Evolutionary conservation across 2,113 vertebrate genomes (phyloP).

Genomic region (Tragelaphus scriptus): DNA sequence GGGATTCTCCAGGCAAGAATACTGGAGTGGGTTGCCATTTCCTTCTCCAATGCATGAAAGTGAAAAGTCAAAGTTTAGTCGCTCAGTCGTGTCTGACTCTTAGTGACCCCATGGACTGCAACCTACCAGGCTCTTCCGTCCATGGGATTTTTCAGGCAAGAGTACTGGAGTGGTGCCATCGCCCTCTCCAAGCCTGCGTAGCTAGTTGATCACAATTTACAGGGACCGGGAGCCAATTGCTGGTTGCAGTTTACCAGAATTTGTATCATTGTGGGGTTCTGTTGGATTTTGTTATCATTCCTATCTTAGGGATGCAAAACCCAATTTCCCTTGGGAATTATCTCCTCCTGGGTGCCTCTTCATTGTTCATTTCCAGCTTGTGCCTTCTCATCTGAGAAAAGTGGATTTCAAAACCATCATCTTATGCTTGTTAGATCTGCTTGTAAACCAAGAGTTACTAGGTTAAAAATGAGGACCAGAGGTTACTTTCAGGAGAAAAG

Average conservation of each 20-base stretch:
- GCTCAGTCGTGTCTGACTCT: not conserved
- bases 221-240: not conserved
- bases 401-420: not conserved
- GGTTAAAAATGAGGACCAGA: constrained; percentile 22
- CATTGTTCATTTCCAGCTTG: not conserved
- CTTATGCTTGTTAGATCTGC: not conserved
- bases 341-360: not conserved
- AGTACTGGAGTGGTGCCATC: not conserved
- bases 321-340: not conserved
- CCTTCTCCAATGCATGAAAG: no score
- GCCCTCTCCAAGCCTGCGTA: accelerated
- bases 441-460: not conserved
- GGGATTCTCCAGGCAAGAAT: no score
- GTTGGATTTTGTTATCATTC: no score
- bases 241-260: not conserved
- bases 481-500: not conserved
- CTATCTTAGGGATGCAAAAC: not conserved
- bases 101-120: no score
- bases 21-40: no score
- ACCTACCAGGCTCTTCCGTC: not conserved
- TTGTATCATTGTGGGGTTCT: not conserved
- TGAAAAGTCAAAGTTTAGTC: not conserved
- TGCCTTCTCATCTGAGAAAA: not conserved
- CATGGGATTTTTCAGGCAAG: not conserved
- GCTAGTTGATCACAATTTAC: not conserved